Conservation (phyloP, 2,888 invertebrate genomes). For the Meta bourneti region DNA sequence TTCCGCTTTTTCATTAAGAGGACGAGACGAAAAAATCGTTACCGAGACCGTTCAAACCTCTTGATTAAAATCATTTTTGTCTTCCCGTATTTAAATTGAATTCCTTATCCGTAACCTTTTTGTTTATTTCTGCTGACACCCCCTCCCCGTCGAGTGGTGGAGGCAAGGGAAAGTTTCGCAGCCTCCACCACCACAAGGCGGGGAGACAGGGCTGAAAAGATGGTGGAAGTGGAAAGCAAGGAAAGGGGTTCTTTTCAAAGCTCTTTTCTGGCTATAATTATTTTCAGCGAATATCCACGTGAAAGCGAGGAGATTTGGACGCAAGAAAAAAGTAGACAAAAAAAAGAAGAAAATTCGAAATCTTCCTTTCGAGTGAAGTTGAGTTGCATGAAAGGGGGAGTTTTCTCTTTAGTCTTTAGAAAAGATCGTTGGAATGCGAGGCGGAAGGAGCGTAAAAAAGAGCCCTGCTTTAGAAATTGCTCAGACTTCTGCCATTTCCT, state of each 20-base stretch:
- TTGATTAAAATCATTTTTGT: constrained; percentile 70
- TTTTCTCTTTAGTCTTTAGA: constrained; percentile 70
- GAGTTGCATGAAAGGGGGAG: constrained; percentile 45
- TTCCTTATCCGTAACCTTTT: constrained; percentile 36
- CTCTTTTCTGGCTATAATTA: constrained; percentile 64
- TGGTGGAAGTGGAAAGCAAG: neutral
- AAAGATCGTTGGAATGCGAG: constrained; percentile 20
- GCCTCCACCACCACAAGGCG: neutral
- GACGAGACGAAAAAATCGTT: constrained; percentile 5
- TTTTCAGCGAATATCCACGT: constrained; percentile 47
- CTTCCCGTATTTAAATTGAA: constrained; percentile 57
- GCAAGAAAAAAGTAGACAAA: constrained; percentile 7
- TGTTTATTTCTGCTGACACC: constrained; percentile 29
- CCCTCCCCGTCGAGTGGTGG: neutral
- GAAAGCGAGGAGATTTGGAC: constrained; percentile 28
- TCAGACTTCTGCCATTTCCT: constrained; percentile 52
- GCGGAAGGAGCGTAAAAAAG: constrained; percentile 8
- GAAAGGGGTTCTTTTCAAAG: constrained; percentile 55
- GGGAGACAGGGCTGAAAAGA: neutral
- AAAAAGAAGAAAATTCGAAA: constrained; percentile 24
- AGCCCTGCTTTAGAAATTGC: constrained; percentile 65
- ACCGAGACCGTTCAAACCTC: neutral
- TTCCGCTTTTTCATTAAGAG: constrained; percentile 16
- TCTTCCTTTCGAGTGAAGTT: constrained; percentile 53
- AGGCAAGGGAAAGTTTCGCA: constrained; percentile 31